phyloP scores from a whole-genome alignment of 2,888 invertebrate genomes.

The Tetropium fuscum region DNA sequence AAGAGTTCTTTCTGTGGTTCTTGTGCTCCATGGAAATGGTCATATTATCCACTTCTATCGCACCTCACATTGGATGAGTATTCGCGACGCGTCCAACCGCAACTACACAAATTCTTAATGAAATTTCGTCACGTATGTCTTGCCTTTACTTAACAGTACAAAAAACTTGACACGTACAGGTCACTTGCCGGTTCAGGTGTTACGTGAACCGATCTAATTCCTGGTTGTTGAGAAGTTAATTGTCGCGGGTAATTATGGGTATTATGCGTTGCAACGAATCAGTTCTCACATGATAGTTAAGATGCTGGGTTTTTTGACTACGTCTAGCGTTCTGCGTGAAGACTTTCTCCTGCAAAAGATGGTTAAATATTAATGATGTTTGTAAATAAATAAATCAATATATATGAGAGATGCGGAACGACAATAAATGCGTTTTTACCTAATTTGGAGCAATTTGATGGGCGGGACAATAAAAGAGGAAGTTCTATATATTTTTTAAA shows the following conservation, averaged over 20 bases:
- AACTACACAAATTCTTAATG: slow-evolving; percentile 21
- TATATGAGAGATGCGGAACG: too few relatives aligned
- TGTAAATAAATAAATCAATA: slow-evolving; percentile 8
- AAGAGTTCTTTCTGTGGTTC: slow-evolving; percentile 67
- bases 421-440: too few relatives aligned
- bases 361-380: slow-evolving; percentile 22
- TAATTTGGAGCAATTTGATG: too few relatives aligned
- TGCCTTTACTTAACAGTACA: slow-evolving; percentile 26
- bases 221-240: slow-evolving; percentile 15
- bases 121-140: slow-evolving; percentile 20
- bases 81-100: neutral
- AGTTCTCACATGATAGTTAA: slow-evolving; percentile 25
- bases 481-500: too few relatives aligned
- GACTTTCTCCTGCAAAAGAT: slow-evolving; percentile 35
- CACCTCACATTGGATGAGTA: slow-evolving; percentile 22
- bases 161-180: slow-evolving; percentile 25
- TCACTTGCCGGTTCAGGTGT: slow-evolving; percentile 17
- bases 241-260: slow-evolving; percentile 12
- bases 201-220: slow-evolving; percentile 28
- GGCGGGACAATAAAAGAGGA: too few relatives aligned
- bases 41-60: slow-evolving; percentile 48
- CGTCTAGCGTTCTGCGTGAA: slow-evolving; percentile 20
- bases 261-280: slow-evolving; percentile 16
- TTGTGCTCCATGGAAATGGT: slow-evolving; percentile 68
- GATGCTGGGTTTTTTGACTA: slow-evolving; percentile 23